Base-by-base conservation (phyloP, 2,113 vertebrate species). In the Acrocephalus arundinaceus region DNA sequence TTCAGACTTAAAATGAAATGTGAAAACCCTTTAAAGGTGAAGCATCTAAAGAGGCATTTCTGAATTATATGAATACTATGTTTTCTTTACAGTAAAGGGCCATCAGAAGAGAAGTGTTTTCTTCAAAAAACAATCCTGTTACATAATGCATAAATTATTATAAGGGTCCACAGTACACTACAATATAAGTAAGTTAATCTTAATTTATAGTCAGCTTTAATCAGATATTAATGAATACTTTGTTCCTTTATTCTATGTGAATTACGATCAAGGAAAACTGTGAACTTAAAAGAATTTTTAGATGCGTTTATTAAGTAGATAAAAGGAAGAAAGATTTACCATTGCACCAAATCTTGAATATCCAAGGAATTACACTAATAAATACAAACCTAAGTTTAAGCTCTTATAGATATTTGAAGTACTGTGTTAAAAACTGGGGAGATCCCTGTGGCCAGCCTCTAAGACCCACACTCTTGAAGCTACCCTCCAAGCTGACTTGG, bases 1-100 rank as follows among this genome's bases (percentile, higher is more conserved):
- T 70, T 90, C 27, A 86, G 30, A 65, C 21, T 80, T 67, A 94
- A 93, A 96, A 85, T 54, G 24, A 78, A 92, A 88, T 35, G 23
- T 72, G 55, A 90, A 85, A 95, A 63, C 21, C 14, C 28, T 74
- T 88, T 57, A 89, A 87, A 89, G 31, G 12, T 54, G 81, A 90
- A 90, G 37, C 33, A 72, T 58, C 51, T 95, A 57, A 55, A 84
- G 33, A 88, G 7, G 49, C 8, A 15, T 85, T 83, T 85, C 55
- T 77, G 63, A 82, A 45, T 70, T 80, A 57, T 17, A 43, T 6
- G 13, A 80, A 66, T 51, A 28, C 15, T 48, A 22, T 48, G 30
- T 45, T 78, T 85, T 82, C 61, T 88, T 86, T 86, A 68, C 3
- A 8, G 27, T 27, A n/a, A 91, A 87, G n/a, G 23, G 57, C 17